A percentile compares a stretch with the other conserved stretches of the same genome.
These are phyloP conservation scores for Acrossocheilus fasciatus DNA, from an alignment of 2,797 vertebrate genomes.

Conservation along the genomic window DNA sequence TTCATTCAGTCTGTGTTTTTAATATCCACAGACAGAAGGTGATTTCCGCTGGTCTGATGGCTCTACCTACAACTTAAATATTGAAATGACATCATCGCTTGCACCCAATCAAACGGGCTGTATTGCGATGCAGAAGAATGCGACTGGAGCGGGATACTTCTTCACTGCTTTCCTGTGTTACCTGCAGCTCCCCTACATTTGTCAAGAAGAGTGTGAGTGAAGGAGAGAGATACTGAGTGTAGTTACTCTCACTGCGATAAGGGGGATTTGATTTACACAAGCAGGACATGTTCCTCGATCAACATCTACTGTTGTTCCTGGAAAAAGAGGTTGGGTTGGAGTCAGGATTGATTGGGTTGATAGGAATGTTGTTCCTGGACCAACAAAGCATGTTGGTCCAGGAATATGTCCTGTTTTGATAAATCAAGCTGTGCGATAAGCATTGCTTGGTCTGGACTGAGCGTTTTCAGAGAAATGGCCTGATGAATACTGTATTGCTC, in stretches of 20 bases:
- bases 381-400: slow-evolving; percentile 23
- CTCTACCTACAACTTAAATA: slow-evolving; percentile 78
- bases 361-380: slow-evolving; percentile 10
- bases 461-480: slow-evolving; percentile 3
- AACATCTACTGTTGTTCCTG: slow-evolving; percentile 25
- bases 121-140: slow-evolving; percentile 86
- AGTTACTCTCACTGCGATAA: neutral
- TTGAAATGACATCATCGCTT: slow-evolving; percentile 70
- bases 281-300: slow-evolving; percentile 29
- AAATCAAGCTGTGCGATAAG: slow-evolving; percentile 21
- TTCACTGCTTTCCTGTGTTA: slow-evolving; percentile 87
- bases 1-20: neutral
- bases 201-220: slow-evolving; percentile 87
- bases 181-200: slow-evolving; percentile 86
- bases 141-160: slow-evolving; percentile 81
- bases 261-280: slow-evolving; percentile 20
- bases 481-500: neutral
- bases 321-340: slow-evolving; percentile 25
- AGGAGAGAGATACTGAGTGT: neutral
- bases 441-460: neutral
- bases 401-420: slow-evolving; percentile 36
- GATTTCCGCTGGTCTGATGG: slow-evolving; percentile 82
- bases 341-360: slow-evolving; percentile 14
- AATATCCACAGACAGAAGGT: slow-evolving; percentile 80
- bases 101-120: slow-evolving; percentile 85